Base-by-base conservation (phyloP, 1,140 invertebrate species). In the Sycobia sp. region DNA sequence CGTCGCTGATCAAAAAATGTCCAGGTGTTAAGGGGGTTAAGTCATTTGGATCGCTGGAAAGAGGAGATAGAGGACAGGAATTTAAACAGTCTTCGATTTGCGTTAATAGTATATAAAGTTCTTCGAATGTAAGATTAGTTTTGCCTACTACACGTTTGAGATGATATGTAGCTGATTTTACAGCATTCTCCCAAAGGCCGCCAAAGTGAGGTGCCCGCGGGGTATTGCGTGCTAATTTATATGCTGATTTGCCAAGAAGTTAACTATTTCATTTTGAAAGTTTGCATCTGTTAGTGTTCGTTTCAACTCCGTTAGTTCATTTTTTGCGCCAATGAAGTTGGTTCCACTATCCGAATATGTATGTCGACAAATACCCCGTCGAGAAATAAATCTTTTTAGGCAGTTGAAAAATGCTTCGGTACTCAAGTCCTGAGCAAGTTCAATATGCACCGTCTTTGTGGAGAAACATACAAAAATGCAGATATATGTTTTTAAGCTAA, bases 181-280 rank as follows among this genome's bases (percentile, higher is more conserved):
- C 72, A 0, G 60, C 59, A 32, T 68, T 47, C 56, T 80, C 76
- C 76, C 73, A 79, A 1, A 53, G n/a, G 11, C 76, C 76, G 14
- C 75, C 76, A 56, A 73, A 71, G 44, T 78, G 73, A 8, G 71
- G 69, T 16, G 69, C 38, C 65, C 23, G 43, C 5, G 32, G 7
- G 7, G 77, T n/a, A n/a, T n/a, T n/a, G n/a, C n/a, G n/a, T n/a
- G 76, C 16, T 70, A 69, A 16, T 55, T 75, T 49, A 76, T 75
- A 20, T 67, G 20, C 47, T 10, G 29, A 10, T 3, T 23, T 5
- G 4, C 9, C n/a, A 2, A 10, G n/a, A 8, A 39, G 27, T 43
- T 43, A 29, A 3, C 16, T 14, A 43, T 25, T n/a, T n/a, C n/a
- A n/a, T n/a, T n/a, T n/a, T n/a, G n/a, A n/a, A n/a, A n/a, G n/a